Evolutionary conservation across 2,797 vertebrate species (phyloP).

Genomic region (Glyptemys insculpta): DNA sequence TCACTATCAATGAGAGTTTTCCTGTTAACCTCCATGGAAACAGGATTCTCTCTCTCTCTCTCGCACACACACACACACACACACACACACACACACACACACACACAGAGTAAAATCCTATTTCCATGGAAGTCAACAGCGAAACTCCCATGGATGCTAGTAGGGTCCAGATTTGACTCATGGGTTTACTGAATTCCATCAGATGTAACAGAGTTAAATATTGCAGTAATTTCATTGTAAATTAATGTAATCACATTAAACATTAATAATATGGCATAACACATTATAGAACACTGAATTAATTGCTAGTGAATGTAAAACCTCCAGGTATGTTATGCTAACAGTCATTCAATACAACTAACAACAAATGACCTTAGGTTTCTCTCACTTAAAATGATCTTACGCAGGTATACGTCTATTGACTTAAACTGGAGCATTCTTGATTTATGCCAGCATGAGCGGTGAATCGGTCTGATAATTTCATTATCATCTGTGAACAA

Average conservation of each 20-base stretch:
- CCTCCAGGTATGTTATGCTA: fast-evolving
- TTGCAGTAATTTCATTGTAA: not conserved
- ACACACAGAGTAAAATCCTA: not conserved
- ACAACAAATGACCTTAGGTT: not conserved
- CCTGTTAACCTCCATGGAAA: not conserved
- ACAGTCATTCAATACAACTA: not conserved
- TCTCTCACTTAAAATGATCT: not conserved
- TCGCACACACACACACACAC: not conserved
- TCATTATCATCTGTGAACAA: not conserved
- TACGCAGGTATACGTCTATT: not conserved
- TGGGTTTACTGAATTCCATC: not conserved
- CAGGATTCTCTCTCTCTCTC: not conserved
- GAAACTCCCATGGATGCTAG: not conserved
- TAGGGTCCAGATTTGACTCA: not conserved
- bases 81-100: not conserved
- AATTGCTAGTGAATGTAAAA: not conserved
- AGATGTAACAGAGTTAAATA: not conserved
- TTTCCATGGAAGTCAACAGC: not conserved
- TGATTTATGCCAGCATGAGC: not conserved
- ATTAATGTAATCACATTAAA: not conserved
- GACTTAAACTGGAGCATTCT: not conserved
- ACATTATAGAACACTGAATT: not conserved
- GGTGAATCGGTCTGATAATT: not conserved
- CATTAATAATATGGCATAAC: not conserved
- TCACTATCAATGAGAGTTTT: not conserved